Evolutionary conservation across 2,888 invertebrate species (phyloP).

Genomic region (Empis stercorea): DNA sequence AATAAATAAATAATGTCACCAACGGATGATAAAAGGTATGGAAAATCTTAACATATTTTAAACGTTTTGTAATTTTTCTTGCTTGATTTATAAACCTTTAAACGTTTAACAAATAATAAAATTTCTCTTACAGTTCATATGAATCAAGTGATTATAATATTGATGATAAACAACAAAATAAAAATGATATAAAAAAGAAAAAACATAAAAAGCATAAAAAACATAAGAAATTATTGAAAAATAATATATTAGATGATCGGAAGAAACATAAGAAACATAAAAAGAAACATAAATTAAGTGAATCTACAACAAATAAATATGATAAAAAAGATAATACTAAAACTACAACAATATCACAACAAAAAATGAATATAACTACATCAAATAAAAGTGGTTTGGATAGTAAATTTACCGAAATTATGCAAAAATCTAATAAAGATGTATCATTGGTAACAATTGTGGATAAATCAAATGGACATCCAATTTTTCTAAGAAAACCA

Average conservation of each 20-base stretch:
- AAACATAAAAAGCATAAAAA: neutral
- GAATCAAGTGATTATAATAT: too few species aligned
- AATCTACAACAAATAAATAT: too few species aligned
- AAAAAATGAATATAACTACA: too few species aligned
- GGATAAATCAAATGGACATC: conserved; percentile 23
- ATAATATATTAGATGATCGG: neutral
- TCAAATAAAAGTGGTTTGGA: conserved; percentile 11
- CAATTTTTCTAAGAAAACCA: conserved; percentile 24
- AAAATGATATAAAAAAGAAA: neutral
- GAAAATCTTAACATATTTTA: too few species aligned
- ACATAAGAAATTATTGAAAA: neutral
- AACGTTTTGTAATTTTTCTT: too few species aligned
- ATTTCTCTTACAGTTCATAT: too few species aligned
- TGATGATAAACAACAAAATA: too few species aligned
- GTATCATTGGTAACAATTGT: conserved; percentile 18
- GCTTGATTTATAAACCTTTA: too few species aligned
- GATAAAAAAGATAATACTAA: neutral
- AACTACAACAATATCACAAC: neutral
- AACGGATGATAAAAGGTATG: too few species aligned
- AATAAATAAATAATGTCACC: too few species aligned
- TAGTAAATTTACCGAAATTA: conserved; percentile 32
- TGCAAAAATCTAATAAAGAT: conserved; percentile 27
- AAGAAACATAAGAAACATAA: neutral
- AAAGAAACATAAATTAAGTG: neutral
- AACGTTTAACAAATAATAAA: too few species aligned